A percentile compares a stretch with the other conserved stretches of the same genome.
These are phyloP conservation scores for Epicauta chinensis DNA, from an alignment of 1,140 invertebrate species.

Conservation along the genomic window DNA sequence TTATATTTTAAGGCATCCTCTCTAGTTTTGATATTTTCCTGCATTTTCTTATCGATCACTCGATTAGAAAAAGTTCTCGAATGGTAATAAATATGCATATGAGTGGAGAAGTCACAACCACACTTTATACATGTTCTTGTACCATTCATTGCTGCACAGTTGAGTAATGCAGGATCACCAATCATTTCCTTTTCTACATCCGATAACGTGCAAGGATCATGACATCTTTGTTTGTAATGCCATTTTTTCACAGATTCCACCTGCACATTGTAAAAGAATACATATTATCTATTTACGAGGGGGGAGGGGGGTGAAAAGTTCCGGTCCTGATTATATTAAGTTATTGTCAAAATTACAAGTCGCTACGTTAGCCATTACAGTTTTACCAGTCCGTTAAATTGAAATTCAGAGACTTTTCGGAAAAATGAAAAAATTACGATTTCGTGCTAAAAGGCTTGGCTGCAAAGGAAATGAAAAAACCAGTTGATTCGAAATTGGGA, in stretches of 20 bases:
- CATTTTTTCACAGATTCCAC: constrained; percentile 28
- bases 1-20: constrained; percentile 8
- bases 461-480: too few species aligned
- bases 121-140: constrained; percentile 20
- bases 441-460: too few species aligned
- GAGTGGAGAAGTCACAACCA: constrained; percentile 21
- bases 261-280: too few species aligned
- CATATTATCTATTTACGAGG: too few species aligned
- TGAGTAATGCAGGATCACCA: constrained; percentile 20
- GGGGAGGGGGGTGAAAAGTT: too few species aligned
- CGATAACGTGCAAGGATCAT: constrained; percentile 27
- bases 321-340: too few species aligned
- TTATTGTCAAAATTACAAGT: too few species aligned
- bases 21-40: constrained; percentile 15
- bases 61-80: constrained; percentile 14
- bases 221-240: constrained; percentile 36
- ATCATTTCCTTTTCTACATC: constrained; percentile 26
- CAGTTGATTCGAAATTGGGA: too few species aligned
- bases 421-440: too few species aligned
- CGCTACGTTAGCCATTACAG: too few species aligned
- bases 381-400: too few species aligned
- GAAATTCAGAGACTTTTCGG: too few species aligned
- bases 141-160: constrained; percentile 27
- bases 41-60: constrained; percentile 9
- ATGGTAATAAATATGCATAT: constrained; percentile 27